These are phyloP conservation scores for Anarrhichthys ocellatus DNA, from an alignment of 2,113 vertebrate genomes.

Conservation along the genomic window DNA sequence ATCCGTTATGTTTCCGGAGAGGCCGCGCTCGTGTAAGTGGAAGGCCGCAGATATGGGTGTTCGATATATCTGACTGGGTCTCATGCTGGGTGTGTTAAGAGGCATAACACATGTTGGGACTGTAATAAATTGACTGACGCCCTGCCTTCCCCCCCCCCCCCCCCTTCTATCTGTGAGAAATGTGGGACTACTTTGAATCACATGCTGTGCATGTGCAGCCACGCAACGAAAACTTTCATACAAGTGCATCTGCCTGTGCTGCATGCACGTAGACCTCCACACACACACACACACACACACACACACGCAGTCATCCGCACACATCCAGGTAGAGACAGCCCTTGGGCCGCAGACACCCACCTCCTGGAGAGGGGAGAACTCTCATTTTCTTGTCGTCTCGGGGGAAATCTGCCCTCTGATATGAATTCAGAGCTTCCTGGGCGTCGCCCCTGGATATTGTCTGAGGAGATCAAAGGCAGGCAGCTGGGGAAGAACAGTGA, in stretches of 20 bases:
- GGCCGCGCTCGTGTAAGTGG: conserved; percentile 58
- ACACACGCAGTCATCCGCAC: conserved; percentile 36
- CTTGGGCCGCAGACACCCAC: conserved; percentile 64
- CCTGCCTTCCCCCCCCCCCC: conserved; percentile 14
- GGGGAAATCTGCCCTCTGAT: conserved; percentile 84
- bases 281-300: conserved; percentile 3
- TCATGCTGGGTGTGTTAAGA: conserved; percentile 69
- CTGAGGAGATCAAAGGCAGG: conserved; percentile 76
- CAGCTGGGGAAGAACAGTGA: conserved; percentile 70
- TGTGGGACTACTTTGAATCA: conserved; percentile 21
- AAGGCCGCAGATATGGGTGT: conserved; percentile 72
- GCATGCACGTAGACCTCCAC: conserved; percentile 31
- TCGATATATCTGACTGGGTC: conserved; percentile 73
- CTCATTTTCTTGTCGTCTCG: conserved; percentile 80
- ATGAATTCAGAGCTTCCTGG: conserved; percentile 80
- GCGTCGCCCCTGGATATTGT: conserved; percentile 80
- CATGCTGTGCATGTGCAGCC: conserved; percentile 4
- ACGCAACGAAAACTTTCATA: conserved; percentile 12
- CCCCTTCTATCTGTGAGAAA: conserved; percentile 36
- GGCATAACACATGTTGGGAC: conserved; percentile 68
- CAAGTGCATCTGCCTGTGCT: conserved; percentile 1
- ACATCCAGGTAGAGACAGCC: conserved; percentile 68
- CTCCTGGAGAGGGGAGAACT: conserved; percentile 76
- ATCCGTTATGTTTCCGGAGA: conserved; percentile 72
- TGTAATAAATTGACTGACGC: conserved; percentile 64